Base-by-base conservation (phyloP, 2,888 invertebrate species). In the Merodon equestris region DNA sequence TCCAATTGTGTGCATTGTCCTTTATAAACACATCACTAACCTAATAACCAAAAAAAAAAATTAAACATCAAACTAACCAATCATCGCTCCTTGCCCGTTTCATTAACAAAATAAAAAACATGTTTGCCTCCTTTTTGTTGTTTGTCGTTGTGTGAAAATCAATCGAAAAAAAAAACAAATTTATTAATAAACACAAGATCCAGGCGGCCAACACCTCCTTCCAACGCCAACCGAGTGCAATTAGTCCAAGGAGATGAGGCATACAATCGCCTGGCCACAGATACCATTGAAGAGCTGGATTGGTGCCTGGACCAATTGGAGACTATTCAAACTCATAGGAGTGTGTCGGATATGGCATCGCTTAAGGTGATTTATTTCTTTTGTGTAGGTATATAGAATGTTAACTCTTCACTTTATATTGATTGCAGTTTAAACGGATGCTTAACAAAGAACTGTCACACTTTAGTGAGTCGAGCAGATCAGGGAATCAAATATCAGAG, bases 231-330 rank as follows among this genome's bases (percentile, higher is more conserved):
- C 83, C 86, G 87, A 53, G 93, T 93, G 83, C 86, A 85, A 83
- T 82, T 89, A 81, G 86, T 85, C 45, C 89, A 88, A 74, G 89
- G 89, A 77, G 97, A 98, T 91, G 97, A 97, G 89, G 92, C 94
- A 86, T 97, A 96, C 90, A 94, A 95, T 92, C 97, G 97, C 90
- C 91, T 98, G 89, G 97, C 98, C 72, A 91, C 96, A 90, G 98
- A 99, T 90, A 98, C 98, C 50, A 94, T 99, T 90, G 98, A 99
- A 89, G 99, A 99, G 91, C 91, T 99, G 90, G 99, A 99, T 91
- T 99, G 99, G 99, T 99, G 99, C 89, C 92, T 99, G 91, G 99
- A 99, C 91, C 99, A 99, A 91, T 91, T 99, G 90, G 99, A 99
- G 91, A 98, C 98, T 83, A 98, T 99, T 89, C 99, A 99, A 92